A percentile compares a stretch with the other conserved stretches of the same genome.
Evolutionary conservation across 2,113 vertebrate genomes (phyloP).

Genomic region (Pogona vitticeps): DNA sequence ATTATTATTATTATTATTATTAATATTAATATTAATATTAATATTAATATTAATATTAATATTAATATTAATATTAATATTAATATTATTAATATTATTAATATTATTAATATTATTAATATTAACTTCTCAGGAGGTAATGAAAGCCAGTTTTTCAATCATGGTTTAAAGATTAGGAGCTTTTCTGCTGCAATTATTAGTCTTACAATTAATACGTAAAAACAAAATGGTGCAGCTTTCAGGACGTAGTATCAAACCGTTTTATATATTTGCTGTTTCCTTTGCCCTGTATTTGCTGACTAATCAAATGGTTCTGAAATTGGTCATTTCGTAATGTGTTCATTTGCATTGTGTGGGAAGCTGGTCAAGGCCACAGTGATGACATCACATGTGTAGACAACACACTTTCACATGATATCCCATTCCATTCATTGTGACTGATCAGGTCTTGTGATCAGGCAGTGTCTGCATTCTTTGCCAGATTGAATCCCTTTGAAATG

Average conservation of each 20-base stretch:
- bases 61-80: no score
- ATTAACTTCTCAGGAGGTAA: no score
- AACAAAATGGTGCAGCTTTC: not conserved
- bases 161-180: not conserved
- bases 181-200: not conserved
- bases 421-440: constrained; percentile 20
- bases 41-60: no score
- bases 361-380: not conserved
- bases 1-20: no score
- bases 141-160: no score
- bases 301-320: constrained; percentile 23
- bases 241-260: not conserved
- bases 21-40: no score
- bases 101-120: no score
- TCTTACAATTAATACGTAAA: not conserved
- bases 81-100: no score
- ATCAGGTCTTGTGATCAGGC: constrained; percentile 39
- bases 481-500: not conserved
- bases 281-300: constrained; percentile 9
- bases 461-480: not conserved
- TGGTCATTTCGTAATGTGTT: constrained; percentile 1
- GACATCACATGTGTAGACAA: constrained; percentile 16
- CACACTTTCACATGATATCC: constrained; percentile 28
- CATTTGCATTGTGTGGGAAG: not conserved
- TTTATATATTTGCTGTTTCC: not conserved